Evolutionary conservation across 2,113 vertebrate species (phyloP), one percentile per base, ranked within the genome.

Genomic region (Tonatia bakeri): DNA sequence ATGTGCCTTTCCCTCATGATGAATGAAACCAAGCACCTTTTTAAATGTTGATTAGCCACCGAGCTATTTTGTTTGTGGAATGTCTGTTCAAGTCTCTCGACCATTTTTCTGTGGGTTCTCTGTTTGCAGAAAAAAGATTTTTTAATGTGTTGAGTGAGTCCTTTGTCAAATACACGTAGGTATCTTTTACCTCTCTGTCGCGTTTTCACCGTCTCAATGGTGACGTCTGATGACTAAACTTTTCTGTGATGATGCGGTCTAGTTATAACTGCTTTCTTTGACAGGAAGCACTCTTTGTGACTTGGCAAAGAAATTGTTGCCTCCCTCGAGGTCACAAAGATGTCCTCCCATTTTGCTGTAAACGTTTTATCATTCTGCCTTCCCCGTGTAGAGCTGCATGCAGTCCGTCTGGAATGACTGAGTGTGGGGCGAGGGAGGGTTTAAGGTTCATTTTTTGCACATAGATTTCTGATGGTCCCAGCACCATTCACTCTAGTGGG

Each of bases 361-460:
- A 50, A 80, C 4, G 20, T 15, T 59, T 26, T 19, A 3, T 43
- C 45, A 11, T 72, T 50, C 73, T 16, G 8, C 22, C 52, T 38
- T 45, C 36, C 24, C 5, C 4, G 0, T 19, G 22, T 45, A 24
- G 36, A 43, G 28, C 20, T 59, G 76, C 6, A 3, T 40, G 76
- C 6, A 1, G 16, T 28, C 22, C 13, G 2, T 54, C 33, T 22
- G 28, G 81, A 33, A 22, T 36, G 61, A 24, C 24, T 38, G 59
- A 24, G 20, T 15, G 20, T 15, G 54, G 52, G 4, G 3, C 72
- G 83, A 94, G 69, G 28, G 70, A n/a, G 75, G 69, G 70, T 15
- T 54, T 12, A 4, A 19, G 36, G 36, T 28, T 40, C 7, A 4
- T 15, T 31, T 54, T 54, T 33, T 43, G 47, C 0, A 0, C 22